Evolutionary conservation across 2,113 vertebrate genomes (phyloP).

Genomic region (Eptatretus burgeri): DNA sequence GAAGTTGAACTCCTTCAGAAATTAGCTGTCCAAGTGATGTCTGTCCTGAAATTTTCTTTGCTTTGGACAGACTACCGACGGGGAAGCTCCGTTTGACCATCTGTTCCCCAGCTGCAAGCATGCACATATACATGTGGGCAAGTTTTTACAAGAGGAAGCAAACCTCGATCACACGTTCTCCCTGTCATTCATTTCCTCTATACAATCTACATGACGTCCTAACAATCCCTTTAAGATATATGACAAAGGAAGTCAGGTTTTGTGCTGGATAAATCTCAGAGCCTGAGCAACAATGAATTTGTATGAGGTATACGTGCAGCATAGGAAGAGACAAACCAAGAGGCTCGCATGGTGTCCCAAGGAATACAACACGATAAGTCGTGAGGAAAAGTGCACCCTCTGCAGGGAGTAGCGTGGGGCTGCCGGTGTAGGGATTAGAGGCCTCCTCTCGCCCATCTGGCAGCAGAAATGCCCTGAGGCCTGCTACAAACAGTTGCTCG

Average conservation of each 20-base stretch:
- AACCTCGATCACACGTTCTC: no score
- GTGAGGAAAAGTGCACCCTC: conserved; percentile 92
- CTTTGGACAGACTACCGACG: conserved; percentile 58
- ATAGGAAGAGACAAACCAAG: conserved; percentile 24
- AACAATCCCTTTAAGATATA: no score
- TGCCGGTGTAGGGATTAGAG: conserved; percentile 48
- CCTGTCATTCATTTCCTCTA: no score
- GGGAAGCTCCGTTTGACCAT: conserved; percentile 65
- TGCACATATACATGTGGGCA: no score
- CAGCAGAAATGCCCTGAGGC: conserved; percentile 61
- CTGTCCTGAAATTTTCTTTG: conserved; percentile 83
- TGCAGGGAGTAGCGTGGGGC: conserved; percentile 77
- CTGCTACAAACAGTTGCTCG: conserved; percentile 70
- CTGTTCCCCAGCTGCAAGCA: conserved; percentile 52
- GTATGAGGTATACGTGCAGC: no score
- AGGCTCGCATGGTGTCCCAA: conserved; percentile 70
- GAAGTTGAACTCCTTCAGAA: conserved; percentile 76
- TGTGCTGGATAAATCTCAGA: no score
- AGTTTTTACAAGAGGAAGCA: no score
- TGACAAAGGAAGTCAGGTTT: no score
- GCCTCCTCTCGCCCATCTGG: conserved; percentile 75
- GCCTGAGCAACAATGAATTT: no score
- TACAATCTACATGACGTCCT: no score
- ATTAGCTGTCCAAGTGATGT: conserved; percentile 76
- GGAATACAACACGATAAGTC: conserved; percentile 78